Evolutionary conservation across 2,888 invertebrate species (phyloP), one percentile per base, ranked within the genome.

Genomic region (Fragum whitleyi): DNA sequence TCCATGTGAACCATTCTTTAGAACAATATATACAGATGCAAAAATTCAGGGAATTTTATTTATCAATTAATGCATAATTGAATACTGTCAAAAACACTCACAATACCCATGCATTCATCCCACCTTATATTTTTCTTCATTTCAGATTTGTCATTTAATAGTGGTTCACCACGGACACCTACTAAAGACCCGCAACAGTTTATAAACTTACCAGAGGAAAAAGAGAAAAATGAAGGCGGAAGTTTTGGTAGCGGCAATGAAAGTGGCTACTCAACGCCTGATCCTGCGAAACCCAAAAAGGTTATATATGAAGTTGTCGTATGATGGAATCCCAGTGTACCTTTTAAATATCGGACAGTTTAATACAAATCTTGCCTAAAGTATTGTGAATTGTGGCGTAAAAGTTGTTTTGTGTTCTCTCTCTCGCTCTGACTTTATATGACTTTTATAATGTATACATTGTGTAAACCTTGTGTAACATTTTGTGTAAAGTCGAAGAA

Each of bases 301-400:
- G 92, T 92, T 87, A 92, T 92, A 79, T 92, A 92, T 81, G 92
- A 92, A 89, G 92, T 92, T 86, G 91, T 92, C 87, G 92, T 92
- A 82, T 92, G 90, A 91, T 87, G 76, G 70, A 57, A 53, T 19
- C 47, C 62, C 36, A 19, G 42, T 59, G 28, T 59, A 42, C 57
- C n/a, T 57, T 39, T 57, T 36, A 51, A 9, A 55, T 71, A 21
- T 36, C n/a, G 39, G 59, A 69, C 73, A 16, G 36, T 69, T 83
- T 77, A 71, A 72, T 42, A 65, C 65, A 39, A 75, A 55, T 85
- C 85, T 85, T 85, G 85, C 85, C 85, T 85, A 73, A 68, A 74
- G 74, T 83, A 42, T 80, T 82, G 83, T 85, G 76, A 47, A 77
- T 72, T 14, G 62, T 21, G 42, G 65, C 32, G 32, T 36, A 36